Conservation (phyloP, 2,888 invertebrate genomes). For the Chloromyia formosa region DNA sequence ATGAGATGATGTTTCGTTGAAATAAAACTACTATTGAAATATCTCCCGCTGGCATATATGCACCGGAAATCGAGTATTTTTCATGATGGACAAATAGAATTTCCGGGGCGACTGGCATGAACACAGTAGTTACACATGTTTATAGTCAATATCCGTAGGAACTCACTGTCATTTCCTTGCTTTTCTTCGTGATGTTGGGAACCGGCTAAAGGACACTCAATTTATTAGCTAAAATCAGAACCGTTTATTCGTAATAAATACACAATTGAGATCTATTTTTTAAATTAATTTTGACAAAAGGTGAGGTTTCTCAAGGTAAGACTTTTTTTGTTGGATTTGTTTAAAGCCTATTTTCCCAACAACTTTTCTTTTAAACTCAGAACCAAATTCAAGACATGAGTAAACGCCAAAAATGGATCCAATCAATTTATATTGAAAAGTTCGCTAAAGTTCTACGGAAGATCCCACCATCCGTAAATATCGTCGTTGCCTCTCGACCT, state of each 20-base stretch:
- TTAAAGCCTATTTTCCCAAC: not conserved
- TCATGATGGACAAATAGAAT: slow-evolving; percentile 17
- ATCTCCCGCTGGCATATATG: not conserved
- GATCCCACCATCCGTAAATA: not conserved
- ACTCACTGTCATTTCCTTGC: not conserved
- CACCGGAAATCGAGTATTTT: not conserved
- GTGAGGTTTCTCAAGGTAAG: too few relatives aligned
- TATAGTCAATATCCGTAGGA: not conserved
- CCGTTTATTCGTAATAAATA: too few relatives aligned
- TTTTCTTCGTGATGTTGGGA: not conserved
- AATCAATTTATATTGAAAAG: not conserved
- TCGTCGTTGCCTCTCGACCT: too few relatives aligned
- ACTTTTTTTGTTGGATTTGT: too few relatives aligned
- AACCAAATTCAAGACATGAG: not conserved
- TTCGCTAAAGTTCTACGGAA: not conserved
- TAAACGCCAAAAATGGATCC: not conserved
- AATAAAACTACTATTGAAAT: not conserved
- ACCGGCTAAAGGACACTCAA: not conserved
- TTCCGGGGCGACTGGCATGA: not conserved
- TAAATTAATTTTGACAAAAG: too few relatives aligned
- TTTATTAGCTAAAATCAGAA: not conserved
- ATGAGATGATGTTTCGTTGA: too few relatives aligned
- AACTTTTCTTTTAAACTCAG: not conserved
- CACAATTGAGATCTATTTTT: too few relatives aligned
- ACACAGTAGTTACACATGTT: not conserved